Percentiles rank a stretch among this genome's conserved stretches.
Conservation (phyloP, 2,113 vertebrate species). For the Podarcis raffonei region DNA sequence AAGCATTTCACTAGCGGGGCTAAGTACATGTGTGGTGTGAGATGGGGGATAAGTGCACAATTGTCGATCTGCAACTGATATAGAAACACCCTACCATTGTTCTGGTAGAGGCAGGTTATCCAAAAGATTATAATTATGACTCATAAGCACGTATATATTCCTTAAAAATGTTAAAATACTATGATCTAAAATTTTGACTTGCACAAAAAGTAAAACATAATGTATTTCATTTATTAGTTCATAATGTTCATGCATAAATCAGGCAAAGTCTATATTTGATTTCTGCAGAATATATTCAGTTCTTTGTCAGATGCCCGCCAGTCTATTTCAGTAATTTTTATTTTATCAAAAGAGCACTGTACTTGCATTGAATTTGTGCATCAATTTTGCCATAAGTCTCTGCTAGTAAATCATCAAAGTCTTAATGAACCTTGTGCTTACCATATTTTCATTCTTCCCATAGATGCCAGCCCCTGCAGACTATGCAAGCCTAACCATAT, state of each 20-base stretch:
- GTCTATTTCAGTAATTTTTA: slow-evolving; percentile 72
- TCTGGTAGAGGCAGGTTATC: not conserved
- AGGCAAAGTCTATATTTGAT: slow-evolving; percentile 52
- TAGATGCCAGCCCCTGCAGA: slow-evolving; percentile 60
- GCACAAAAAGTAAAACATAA: slow-evolving; percentile 20
- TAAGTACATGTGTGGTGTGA: not conserved
- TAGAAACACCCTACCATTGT: not conserved
- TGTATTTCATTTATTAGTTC: slow-evolving; percentile 24
- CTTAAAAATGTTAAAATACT: slow-evolving; percentile 13
- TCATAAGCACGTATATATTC: not conserved
- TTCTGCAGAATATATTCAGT: slow-evolving; percentile 43
- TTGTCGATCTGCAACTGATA: not conserved
- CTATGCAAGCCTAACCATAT: slow-evolving; percentile 54
- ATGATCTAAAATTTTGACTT: not conserved
- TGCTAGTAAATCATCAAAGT: slow-evolving; percentile 71
- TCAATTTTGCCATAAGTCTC: slow-evolving; percentile 50
- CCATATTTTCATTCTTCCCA: slow-evolving; percentile 60
- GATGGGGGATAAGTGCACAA: not conserved
- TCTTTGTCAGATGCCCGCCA: slow-evolving; percentile 62
- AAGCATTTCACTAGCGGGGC: not conserved
- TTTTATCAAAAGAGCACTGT: slow-evolving; percentile 63
- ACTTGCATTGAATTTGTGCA: slow-evolving; percentile 53
- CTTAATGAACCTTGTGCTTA: slow-evolving; percentile 72
- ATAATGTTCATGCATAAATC: slow-evolving; percentile 24
- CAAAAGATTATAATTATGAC: not conserved